Evolutionary conservation across 2,113 vertebrate species (phyloP).

Genomic region (Microcebus griseorufus): DNA sequence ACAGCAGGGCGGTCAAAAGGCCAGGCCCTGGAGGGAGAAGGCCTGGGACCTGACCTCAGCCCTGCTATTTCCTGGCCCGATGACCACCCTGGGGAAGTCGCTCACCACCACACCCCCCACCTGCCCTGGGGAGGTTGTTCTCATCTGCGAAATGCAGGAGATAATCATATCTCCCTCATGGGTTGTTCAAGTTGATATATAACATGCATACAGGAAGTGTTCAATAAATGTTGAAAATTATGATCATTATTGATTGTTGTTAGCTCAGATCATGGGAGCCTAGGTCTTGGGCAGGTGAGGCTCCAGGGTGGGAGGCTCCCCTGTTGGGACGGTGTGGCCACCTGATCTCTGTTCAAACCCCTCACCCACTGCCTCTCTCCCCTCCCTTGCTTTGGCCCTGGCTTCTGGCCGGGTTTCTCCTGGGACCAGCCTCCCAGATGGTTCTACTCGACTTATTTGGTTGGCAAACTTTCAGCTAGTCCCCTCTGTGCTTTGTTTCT

Average conservation of each 20-base stretch:
- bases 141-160: background rate
- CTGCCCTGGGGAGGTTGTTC: background rate
- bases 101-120: background rate
- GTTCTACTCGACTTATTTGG: background rate
- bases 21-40: background rate
- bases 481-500: background rate
- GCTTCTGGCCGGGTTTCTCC: background rate
- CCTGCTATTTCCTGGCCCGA: background rate
- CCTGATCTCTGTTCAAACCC: background rate
- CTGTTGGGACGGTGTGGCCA: background rate
- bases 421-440: background rate
- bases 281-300: background rate
- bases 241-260: background rate
- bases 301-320: background rate
- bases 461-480: background rate
- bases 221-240: background rate
- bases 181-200: background rate
- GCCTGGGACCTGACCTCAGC: background rate
- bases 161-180: background rate
- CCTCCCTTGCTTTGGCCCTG: background rate
- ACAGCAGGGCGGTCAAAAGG: background rate
- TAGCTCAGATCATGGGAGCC: background rate
- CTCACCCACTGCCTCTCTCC: too few species aligned
- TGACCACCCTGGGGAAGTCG: background rate
- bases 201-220: background rate